These are phyloP conservation scores for Epizoanthus rinbou DNA, from an alignment of 92 coral and sea anemone genomes.

Conservation along the genomic window DNA sequence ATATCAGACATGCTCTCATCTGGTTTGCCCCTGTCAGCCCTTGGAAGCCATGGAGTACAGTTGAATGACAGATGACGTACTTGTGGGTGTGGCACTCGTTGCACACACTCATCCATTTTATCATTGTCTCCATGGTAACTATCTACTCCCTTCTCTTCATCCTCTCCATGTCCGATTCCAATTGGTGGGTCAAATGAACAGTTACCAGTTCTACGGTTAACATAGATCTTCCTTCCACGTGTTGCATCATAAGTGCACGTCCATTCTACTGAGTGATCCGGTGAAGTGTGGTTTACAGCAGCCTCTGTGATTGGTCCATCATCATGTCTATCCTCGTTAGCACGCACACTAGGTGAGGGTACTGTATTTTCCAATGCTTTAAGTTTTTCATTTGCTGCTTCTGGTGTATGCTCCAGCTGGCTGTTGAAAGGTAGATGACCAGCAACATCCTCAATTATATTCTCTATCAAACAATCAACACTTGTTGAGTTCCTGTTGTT, in stretches of 20 bases:
- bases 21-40: conserved; percentile 53
- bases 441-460: neutral
- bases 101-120: neutral
- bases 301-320: neutral
- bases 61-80: conserved; percentile 88
- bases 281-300: neutral
- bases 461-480: neutral
- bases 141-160: conserved; percentile 2
- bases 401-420: neutral
- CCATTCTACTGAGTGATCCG: conserved; percentile 59
- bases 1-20: neutral
- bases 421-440: neutral
- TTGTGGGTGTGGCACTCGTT: conserved; percentile 61
- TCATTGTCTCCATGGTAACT: neutral
- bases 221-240: conserved; percentile 58
- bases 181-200: conserved; percentile 69
- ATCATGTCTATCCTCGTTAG: neutral
- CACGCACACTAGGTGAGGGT: neutral
- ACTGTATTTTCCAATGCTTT: neutral
- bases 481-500: neutral
- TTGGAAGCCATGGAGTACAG: conserved; percentile 98
- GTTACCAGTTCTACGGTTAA: conserved; percentile 86
- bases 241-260: conserved; percentile 61
- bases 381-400: neutral
- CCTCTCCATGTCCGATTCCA: neutral